Base-by-base conservation (phyloP, 2,888 invertebrate genomes). In the Macrosiphum euphorbiae region DNA sequence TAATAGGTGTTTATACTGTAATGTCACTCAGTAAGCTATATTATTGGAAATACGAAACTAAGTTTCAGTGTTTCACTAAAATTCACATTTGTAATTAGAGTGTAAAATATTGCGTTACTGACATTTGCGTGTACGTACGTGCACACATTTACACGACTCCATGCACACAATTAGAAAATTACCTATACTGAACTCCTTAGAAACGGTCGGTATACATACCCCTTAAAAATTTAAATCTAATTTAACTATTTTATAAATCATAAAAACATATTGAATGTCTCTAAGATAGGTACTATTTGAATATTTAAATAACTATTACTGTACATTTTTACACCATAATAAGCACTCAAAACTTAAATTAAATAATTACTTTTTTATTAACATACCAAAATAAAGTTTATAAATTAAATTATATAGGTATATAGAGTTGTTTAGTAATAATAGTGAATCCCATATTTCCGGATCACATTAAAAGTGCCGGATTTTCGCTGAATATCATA, bases 401-500 rank as follows among this genome's bases (percentile, higher is more conserved):
- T 8, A 50, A 52, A 87, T 52, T 20, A n/a, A 52, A 52, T 55
- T 26, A 41, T 78, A 78, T 52, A n/a, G 35, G 8, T 35, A n/a
- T 0, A 0, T 52, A 35, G 50, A 88, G 4, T 35, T 88, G 35
- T 88, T 52, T 88, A 61, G 16, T 28, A n/a, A 89, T 58, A 44
- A 44, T 58, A 24, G 86, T 47, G 5, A 20, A 58, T 28, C 16
- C 58, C 88, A 89, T 61, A 89, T 35, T 89, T 89, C 89, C 89
- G 89, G 89, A 58, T 44, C 28, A 58, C 44, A 52, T 52, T 88
- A 88, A 58, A 16, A 41, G 58, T 58, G 44, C 16, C 58, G 58
- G 89, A 89, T 89, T 89, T 28, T 89, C 89, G 20, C 44, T 89
- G 44, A 61, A 58, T 88, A 55, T 52, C 52, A 52, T 24, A n/a